Evolutionary conservation across 2,797 vertebrate genomes (phyloP), one percentile per base, ranked within the genome.

Genomic region (Poeciliopsis presidionis): DNA sequence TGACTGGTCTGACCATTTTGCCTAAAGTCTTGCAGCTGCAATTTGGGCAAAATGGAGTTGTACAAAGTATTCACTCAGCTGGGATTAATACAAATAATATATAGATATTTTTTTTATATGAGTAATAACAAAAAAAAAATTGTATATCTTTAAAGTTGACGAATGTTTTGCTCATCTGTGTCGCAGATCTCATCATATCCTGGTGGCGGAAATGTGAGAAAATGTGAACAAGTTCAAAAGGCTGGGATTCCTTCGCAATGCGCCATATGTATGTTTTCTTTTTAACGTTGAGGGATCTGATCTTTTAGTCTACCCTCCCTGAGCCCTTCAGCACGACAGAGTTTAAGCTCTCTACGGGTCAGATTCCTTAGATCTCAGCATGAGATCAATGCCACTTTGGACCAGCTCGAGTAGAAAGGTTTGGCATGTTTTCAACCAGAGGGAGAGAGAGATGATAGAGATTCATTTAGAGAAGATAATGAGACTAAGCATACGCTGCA

Each of bases 331-430:
- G 83, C 75, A 82, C 33, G 9, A 70, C 45, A 13, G 87, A 80
- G 71, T 41, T 79, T 74, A 79, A 83, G 77, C 63, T 86, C 74
- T 84, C 83, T 80, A 83, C 85, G 86, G 92, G 89, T 92, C 89
- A 90, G 84, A 85, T 87, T 81, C 83, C 83, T 88, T 72, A 88
- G 85, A 90, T 85, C 78, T 72, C 59, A 79, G 86, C 28, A 1
- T 84, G 69, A 80, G 82, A 92, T 93, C 86, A 80, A 94, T 92
- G 84, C 84, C 76, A 81, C 82, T 72, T 49, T 57, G 74, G 79
- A 86, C 81, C 74, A 77, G n/a, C 43, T 63, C 74, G 77, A 79
- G 84, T 71, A 71, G 76, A 84, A 84, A 82, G 82, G 72, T 45
- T 83, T 83, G 86, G 81, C 73, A 72, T 77, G 75, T 80, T 76